phyloP scores from a whole-genome alignment of 2,888 invertebrate species.

The Alentia gelatinosa region DNA sequence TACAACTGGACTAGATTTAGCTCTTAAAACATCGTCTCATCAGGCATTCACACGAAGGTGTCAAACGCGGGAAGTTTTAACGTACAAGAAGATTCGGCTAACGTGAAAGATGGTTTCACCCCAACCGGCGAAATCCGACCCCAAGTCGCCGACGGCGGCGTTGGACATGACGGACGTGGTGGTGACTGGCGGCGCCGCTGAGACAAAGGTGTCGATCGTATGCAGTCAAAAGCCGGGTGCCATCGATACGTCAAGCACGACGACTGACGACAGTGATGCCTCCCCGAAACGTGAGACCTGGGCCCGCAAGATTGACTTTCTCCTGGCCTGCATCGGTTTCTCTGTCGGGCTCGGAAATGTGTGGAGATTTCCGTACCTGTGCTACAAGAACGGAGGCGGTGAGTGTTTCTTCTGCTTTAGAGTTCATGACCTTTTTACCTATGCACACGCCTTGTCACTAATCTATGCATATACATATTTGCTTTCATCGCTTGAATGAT shows the following conservation, averaged over 20 bases:
- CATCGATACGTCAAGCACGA: slow-evolving; percentile 1
- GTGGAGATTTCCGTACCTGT: slow-evolving; percentile 45
- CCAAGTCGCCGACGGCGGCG: background rate
- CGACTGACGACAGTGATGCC: slow-evolving; percentile 13
- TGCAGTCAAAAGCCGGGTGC: background rate
- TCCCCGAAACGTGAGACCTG: slow-evolving; percentile 33
- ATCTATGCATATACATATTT: too few species aligned
- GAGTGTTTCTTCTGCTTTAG: background rate
- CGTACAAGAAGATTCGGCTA: background rate
- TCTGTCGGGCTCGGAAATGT: slow-evolving; percentile 43
- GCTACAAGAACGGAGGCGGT: slow-evolving; percentile 46
- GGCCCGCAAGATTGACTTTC: slow-evolving; percentile 44
- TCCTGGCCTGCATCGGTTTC: slow-evolving; percentile 41
- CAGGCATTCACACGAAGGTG: too few species aligned
- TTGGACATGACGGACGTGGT: background rate
- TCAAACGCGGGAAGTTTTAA: too few species aligned
- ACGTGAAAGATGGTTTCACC: background rate
- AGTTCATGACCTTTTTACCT: too few species aligned
- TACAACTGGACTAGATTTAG: too few species aligned
- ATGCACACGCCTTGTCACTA: too few species aligned
- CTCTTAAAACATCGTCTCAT: too few species aligned
- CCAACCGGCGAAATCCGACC: background rate
- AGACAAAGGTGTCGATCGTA: background rate
- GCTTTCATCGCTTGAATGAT: too few species aligned
- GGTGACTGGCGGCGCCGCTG: background rate